Conservation (phyloP, 2,113 vertebrate species). For the Corydoras maculifer region DNA sequence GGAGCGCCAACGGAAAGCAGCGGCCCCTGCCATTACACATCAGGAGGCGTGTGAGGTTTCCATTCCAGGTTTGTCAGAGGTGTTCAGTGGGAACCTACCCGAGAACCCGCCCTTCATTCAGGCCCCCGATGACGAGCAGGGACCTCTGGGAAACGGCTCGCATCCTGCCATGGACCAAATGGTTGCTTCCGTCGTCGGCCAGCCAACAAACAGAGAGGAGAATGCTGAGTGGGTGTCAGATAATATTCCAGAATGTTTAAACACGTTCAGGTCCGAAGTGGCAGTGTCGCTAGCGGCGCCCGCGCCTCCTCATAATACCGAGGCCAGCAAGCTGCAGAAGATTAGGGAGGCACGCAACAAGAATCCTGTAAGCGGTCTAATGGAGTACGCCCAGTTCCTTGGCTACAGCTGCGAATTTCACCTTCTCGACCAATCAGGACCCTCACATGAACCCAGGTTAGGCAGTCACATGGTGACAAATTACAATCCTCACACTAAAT, state of each 20-base stretch:
- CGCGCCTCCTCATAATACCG: constrained; percentile 58
- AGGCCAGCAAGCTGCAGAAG: constrained; percentile 66
- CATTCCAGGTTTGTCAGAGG: neutral
- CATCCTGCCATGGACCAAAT: neutral
- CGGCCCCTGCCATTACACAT: neutral
- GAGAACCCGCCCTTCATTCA: constrained; percentile 6
- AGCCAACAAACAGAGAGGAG: constrained; percentile 53
- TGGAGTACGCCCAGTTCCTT: constrained; percentile 88
- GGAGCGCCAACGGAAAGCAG: constrained; percentile 68
- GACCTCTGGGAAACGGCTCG: neutral
- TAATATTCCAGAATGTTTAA: constrained; percentile 84
- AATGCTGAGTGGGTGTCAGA: constrained; percentile 77
- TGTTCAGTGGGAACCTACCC: neutral
- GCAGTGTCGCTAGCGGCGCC: constrained; percentile 64
- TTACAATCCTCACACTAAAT: too few relatives aligned
- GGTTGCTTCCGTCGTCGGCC: neutral
- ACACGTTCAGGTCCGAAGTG: constrained; percentile 64
- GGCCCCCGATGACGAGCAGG: constrained; percentile 1
- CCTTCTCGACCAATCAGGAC: constrained; percentile 85
- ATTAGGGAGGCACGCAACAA: constrained; percentile 83
- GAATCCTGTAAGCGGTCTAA: constrained; percentile 89
- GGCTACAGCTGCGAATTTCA: constrained; percentile 83
- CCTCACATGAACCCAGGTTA: constrained; percentile 90
- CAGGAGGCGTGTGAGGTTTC: too few relatives aligned
- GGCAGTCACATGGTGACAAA: constrained; percentile 17